Conservation (phyloP, 2,888 invertebrate species). For the Chymomyza caudatula region DNA sequence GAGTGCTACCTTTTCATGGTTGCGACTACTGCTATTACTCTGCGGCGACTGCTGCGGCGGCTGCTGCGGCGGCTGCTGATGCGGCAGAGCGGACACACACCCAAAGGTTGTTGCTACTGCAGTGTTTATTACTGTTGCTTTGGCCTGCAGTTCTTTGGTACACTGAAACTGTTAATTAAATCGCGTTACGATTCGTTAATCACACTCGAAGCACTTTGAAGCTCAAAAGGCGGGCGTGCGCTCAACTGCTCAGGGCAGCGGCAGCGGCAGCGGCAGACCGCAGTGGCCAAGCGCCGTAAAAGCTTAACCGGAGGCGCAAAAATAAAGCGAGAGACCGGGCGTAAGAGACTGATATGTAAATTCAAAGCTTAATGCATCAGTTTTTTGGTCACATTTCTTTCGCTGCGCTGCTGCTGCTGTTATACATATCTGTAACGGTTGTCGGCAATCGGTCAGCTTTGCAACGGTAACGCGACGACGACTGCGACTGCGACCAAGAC, state of each 20-base stretch:
- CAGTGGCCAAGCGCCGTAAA: slow-evolving; percentile 25
- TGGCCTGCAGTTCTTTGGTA: slow-evolving; percentile 64
- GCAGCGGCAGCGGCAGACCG: slow-evolving; percentile 39
- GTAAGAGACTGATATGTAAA: no score
- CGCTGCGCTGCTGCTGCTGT: slow-evolving; percentile 21
- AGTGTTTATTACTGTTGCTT: slow-evolving; percentile 20
- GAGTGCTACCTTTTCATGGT: slow-evolving; percentile 73
- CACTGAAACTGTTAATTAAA: slow-evolving; percentile 70
- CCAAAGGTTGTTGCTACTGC: slow-evolving; percentile 31
- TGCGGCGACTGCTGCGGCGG: background rate
- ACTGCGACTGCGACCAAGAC: slow-evolving; percentile 8
- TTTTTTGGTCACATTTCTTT: background rate
- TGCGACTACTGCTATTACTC: slow-evolving; percentile 46
- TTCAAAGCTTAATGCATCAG: background rate
- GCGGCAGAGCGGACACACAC: slow-evolving; percentile 16
- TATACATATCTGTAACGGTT: slow-evolving; percentile 50
- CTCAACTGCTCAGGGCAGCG: slow-evolving; percentile 11
- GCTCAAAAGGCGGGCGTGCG: slow-evolving; percentile 35
- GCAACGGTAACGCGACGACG: slow-evolving; percentile 4
- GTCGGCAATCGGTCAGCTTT: slow-evolving; percentile 22
- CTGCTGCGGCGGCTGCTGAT: background rate
- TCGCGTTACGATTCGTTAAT: slow-evolving; percentile 74
- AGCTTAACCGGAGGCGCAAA: background rate
- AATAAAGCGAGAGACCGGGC: slow-evolving; percentile 10
- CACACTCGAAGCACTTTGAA: slow-evolving; percentile 56